phyloP scores from a whole-genome alignment of 2,797 vertebrate species.

The Mionectes olivaceus region DNA sequence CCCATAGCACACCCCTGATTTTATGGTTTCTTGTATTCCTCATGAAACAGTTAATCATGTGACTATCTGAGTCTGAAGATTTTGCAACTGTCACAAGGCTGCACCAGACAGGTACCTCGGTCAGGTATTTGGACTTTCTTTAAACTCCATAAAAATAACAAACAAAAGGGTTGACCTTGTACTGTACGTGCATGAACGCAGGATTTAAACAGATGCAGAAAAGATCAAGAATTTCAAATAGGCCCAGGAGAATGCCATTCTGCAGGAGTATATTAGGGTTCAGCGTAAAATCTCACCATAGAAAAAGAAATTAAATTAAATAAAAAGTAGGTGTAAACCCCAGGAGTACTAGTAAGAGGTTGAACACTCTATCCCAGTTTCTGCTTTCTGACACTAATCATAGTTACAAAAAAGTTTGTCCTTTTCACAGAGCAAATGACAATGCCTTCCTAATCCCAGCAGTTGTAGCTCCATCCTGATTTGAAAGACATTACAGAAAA shows the following conservation, averaged over 20 bases:
- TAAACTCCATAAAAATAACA: slow-evolving; percentile 74
- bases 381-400: not conserved
- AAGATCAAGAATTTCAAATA: slow-evolving; percentile 71
- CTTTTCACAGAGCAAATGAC: not conserved
- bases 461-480: not conserved
- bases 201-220: slow-evolving; percentile 70
- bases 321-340: slow-evolving; percentile 35
- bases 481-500: not conserved
- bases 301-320: slow-evolving; percentile 56
- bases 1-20: not conserved
- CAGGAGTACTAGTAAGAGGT: slow-evolving; percentile 31
- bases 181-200: slow-evolving; percentile 57
- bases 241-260: slow-evolving; percentile 60
- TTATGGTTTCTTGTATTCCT: not conserved
- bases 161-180: slow-evolving; percentile 59
- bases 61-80: not conserved
- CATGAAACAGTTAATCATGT: slow-evolving; percentile 42
- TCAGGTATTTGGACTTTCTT: slow-evolving; percentile 76
- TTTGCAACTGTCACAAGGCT: slow-evolving; percentile 68
- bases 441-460: not conserved
- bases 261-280: slow-evolving; percentile 55
- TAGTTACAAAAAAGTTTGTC: not conserved
- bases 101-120: slow-evolving; percentile 64
- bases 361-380: not conserved
- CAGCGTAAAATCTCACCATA: slow-evolving; percentile 43